phyloP scores from a whole-genome alignment of 2,113 vertebrate species.

The Cochlearius cochlearius region DNA sequence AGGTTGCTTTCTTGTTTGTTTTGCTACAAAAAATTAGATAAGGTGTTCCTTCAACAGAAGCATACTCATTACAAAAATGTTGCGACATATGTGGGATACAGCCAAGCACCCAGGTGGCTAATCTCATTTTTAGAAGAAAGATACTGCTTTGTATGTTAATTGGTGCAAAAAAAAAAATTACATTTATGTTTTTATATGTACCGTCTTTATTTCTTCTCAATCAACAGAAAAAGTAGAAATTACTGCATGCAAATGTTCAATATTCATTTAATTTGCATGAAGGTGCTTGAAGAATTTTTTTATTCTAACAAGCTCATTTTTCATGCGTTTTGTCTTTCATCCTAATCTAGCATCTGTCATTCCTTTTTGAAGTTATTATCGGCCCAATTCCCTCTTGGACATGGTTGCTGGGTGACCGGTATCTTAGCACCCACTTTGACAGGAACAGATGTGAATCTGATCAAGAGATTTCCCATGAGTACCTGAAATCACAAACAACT shows the following conservation, averaged over 20 bases:
- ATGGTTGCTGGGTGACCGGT: slow-evolving; percentile 99
- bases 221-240: slow-evolving; percentile 82
- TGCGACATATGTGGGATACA: slow-evolving; percentile 83
- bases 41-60: slow-evolving; percentile 66
- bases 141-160: slow-evolving; percentile 83
- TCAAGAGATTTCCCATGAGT: slow-evolving; percentile 99
- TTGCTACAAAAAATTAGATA: slow-evolving; percentile 62
- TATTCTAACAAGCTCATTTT: slow-evolving; percentile 97
- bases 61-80: slow-evolving; percentile 73
- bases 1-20: slow-evolving; percentile 67
- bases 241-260: slow-evolving; percentile 80
- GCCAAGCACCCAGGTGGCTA: slow-evolving; percentile 92
- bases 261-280: slow-evolving; percentile 95
- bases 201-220: slow-evolving; percentile 76
- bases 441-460: slow-evolving; percentile 99
- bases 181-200: slow-evolving; percentile 67
- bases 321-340: slow-evolving; percentile 91
- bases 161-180: slow-evolving; percentile 72
- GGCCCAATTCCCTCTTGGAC: slow-evolving; percentile 98
- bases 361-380: slow-evolving; percentile 99
- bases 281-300: slow-evolving; percentile 97
- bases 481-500: slow-evolving; percentile 99
- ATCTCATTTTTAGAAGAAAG: slow-evolving; percentile 86
- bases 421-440: slow-evolving; percentile 99
- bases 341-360: slow-evolving; percentile 99